A percentile compares a stretch with the other conserved stretches of the same genome.
These are phyloP conservation scores for Characodon lateralis DNA, from an alignment of 2,797 vertebrate genomes.

Conservation along the genomic window DNA sequence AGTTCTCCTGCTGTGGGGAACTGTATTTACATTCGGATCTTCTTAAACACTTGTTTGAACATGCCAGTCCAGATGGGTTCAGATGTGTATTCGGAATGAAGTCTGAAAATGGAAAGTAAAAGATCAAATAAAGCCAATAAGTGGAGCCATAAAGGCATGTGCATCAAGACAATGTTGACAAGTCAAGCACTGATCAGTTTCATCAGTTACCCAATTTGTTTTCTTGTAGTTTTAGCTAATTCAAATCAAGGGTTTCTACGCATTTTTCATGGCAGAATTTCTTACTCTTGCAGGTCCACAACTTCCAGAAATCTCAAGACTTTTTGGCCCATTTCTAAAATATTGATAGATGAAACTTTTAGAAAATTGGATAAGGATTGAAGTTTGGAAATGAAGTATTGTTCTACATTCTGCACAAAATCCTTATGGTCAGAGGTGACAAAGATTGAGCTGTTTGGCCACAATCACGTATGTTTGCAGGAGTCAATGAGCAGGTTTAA, in stretches of 20 bases:
- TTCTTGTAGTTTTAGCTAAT: neutral
- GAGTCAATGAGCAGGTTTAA: neutral
- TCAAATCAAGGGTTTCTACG: too few species aligned
- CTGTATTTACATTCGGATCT: constrained; percentile 50
- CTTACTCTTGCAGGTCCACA: neutral
- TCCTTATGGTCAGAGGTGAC: too few species aligned
- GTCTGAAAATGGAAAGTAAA: constrained; percentile 71
- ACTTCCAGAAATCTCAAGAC: neutral
- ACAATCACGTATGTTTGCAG: neutral
- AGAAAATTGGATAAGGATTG: neutral
- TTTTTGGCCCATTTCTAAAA: neutral
- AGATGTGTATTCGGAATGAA: constrained; percentile 34
- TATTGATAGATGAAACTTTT: neutral
- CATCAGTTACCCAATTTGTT: neutral
- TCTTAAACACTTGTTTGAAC: constrained; percentile 50
- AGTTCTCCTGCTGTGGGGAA: constrained; percentile 36
- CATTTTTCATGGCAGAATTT: too few species aligned
- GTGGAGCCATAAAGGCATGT: neutral
- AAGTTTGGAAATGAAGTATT: neutral
- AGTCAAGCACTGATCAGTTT: too few species aligned
- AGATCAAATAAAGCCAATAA: constrained; percentile 17
- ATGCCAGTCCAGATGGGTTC: constrained; percentile 28
- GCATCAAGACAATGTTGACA: neutral
- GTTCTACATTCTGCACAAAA: too few species aligned
- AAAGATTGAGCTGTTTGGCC: neutral